Evolutionary conservation across 2,797 vertebrate genomes (phyloP), one percentile per base, ranked within the genome.

Genomic region (Eulemur mongoz): DNA sequence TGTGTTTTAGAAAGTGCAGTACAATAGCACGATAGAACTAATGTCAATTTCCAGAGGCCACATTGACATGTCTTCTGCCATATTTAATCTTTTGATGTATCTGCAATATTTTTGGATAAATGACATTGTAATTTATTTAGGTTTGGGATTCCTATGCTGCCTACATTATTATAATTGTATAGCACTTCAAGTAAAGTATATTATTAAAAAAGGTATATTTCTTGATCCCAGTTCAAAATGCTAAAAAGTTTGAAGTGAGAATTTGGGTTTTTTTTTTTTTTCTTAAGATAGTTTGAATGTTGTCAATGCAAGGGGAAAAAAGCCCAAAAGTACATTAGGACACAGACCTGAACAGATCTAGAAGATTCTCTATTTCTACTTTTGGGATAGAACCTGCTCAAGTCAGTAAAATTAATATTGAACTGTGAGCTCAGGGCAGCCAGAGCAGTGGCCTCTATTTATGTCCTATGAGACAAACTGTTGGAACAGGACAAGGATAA

Each of bases 381-480:
- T 97, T 97, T 73, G 96, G 70, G 93, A 50, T 52, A 80, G 92
- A 93, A 87, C 96, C 96, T 97, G 72, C 98, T 98, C 96, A 83
- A 88, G 95, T 91, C 95, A 86, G 97, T 97, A 98, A 98, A 97
- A 89, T 43, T 43, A 96, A 97, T 97, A 97, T 45, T 96, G 96
- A 98, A 65, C 97, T 97, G 93, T 96, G 91, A 96, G 96, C 84
- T 93, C 89, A 86, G 87, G 45, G 94, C 94, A 97, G 93, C 89
- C 89, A 87, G 98, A 92, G 97, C 97, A 97, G 97, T 96, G 98
- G 98, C 95, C 97, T 98, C 97, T 98, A 98, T 98, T 96, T 98
- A 97, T 98, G 98, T 98, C 98, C 98, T 98, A 89, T 99, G 98
- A 99, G 99, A 96, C 98, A 99, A 99, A 98, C 99, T 97, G 88